phyloP scores from a whole-genome alignment of 2,113 vertebrate genomes.

The Stictonetta naevosa region DNA sequence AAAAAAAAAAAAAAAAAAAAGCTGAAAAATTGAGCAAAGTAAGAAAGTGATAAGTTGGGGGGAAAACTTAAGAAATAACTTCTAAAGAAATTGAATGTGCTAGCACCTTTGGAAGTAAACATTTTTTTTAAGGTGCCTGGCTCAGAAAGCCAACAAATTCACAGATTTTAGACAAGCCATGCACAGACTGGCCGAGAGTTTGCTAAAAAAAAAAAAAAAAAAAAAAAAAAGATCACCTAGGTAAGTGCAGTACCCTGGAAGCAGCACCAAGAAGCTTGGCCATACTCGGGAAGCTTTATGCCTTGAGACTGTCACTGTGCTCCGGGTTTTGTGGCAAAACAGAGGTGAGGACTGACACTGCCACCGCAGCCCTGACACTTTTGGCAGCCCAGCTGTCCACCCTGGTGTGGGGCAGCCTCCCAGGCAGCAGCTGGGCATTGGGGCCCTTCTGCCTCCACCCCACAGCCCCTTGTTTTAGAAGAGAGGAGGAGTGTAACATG shows the following conservation, averaged over 20 bases:
- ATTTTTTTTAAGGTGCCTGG: not conserved
- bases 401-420: too few species aligned
- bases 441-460: rapidly evolving
- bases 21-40: not conserved
- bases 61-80: not conserved
- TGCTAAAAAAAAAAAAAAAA: not conserved
- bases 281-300: not conserved
- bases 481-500: not conserved
- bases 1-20: not conserved
- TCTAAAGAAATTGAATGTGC: not conserved
- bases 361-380: not conserved
- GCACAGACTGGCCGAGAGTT: not conserved
- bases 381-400: too few species aligned
- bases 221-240: not conserved
- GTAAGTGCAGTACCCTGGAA: not conserved
- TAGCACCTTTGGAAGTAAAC: not conserved
- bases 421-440: not conserved
- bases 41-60: not conserved
- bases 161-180: not conserved
- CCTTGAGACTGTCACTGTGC: not conserved
- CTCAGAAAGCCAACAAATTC: not conserved
- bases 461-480: not conserved
- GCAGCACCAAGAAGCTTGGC: not conserved
- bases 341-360: rapidly evolving
- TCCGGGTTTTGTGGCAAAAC: not conserved